Percentiles rank a stretch among this genome's conserved stretches.
Evolutionary conservation across 2,797 vertebrate species (phyloP).

Genomic region (Ptychobarbus kaznakovi): DNA sequence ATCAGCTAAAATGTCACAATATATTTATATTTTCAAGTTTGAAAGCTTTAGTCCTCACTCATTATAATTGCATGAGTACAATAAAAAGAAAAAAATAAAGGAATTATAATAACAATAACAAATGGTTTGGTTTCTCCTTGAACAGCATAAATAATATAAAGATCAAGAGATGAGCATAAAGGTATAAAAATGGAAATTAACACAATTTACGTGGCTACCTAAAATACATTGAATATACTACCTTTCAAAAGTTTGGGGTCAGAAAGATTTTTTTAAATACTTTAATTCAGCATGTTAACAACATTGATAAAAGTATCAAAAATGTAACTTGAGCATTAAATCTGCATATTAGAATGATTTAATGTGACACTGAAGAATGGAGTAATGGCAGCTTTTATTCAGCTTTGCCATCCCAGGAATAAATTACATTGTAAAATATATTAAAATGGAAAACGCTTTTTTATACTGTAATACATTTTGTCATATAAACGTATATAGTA

Average conservation of each 20-base stretch:
- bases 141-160: slow-evolving; percentile 3
- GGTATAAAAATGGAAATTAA: neutral
- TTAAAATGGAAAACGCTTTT: neutral
- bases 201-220: neutral
- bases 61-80: neutral
- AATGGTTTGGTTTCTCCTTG: slow-evolving; percentile 13
- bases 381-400: neutral
- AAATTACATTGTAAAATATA: too few relatives aligned
- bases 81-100: neutral
- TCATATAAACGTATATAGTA: neutral
- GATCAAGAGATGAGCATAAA: neutral
- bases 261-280: neutral
- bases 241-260: neutral
- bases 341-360: neutral
- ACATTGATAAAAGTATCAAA: neutral
- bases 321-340: neutral
- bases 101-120: neutral
- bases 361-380: neutral
- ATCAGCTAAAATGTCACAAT: neutral
- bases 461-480: neutral
- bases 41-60: neutral
- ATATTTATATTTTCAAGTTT: neutral
- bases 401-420: neutral
- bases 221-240: neutral
- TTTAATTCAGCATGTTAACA: neutral